Base-by-base conservation (phyloP, 37 sponge, comb jelly and placozoan species). In the Corticium candelabrum region DNA sequence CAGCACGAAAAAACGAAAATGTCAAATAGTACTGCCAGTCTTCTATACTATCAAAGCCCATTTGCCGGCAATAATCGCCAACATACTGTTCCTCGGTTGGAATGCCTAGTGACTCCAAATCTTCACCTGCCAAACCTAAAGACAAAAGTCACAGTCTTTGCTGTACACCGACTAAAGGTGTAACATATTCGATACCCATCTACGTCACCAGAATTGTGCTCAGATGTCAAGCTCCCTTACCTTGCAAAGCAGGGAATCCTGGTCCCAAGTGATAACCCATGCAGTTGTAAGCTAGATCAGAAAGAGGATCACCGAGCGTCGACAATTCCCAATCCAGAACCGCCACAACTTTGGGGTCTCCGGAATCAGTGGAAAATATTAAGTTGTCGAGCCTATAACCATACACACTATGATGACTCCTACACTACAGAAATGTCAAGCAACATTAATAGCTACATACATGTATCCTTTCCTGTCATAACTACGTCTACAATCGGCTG, bases 81-180 rank as follows among this genome's bases (percentile, higher is more conserved):
- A 88, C 41, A 27, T 81, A 79, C 57, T 82, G 80, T 3, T 85
- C 85, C 71, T 88, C 89, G 27, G 67, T 71, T 0, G 89, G 89
- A n/a, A 88, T 85, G 11, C 89, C 89, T 15, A 85, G 82, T 15
- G 77, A 37, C 0, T 21, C 35, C 2, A 85, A 68, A 73, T 88
- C 79, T 21, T 31, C 2, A 0, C 89, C 89, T 39, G 3, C 30
- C 56, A 88, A 40, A 27, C 89, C 88, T 87, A 37, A 50, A 2
- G 2, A 77, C 1, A 34, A 34, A 38, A 15, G 21, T 50, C 21
- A 50, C 21, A 27, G 15, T 50, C 62, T 50, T 50, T 50, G 62
- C 15, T 50, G 62, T 21, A 21, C n/a, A n/a, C n/a, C n/a, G n/a
- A n/a, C n/a, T n/a, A n/a, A n/a, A n/a, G n/a, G n/a, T n/a, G n/a